Base-by-base conservation (phyloP, 2,888 invertebrate species). In the Apotomis betuletana region DNA sequence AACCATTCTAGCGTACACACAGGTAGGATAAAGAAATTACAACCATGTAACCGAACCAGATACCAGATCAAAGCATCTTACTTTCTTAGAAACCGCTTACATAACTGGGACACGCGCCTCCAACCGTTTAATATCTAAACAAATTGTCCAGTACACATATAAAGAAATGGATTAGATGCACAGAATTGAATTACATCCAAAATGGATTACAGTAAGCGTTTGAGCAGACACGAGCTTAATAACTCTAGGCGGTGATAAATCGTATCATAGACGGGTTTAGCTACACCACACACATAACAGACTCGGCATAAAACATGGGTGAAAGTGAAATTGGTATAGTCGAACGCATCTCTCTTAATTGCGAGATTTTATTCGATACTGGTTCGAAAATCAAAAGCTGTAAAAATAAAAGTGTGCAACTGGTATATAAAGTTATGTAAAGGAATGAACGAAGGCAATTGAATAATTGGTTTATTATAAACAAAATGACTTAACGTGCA, bases 271-370 rank as follows among this genome's bases (percentile, higher is more conserved):
- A 62, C 67, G 57, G 70, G 67, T 57, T 67, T 60, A 41, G 44
- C 52, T 36, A 12, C 49, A 63, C 58, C 27, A 67, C 52, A 49
- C 27, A 64, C 41, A 73, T 38, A 64, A 38, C 38, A 51, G 13
- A 49, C 51, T 38, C 27, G 6, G 44, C 13, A 15, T 27, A 62
- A 75, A 27, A 74, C 75, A 77, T 67, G 73, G 76, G 77, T 77
- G 80, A 81, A 80, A 81, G 80, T 80, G 76, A 79, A 79, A 78
- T 79, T 74, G 75, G 78, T 68, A 76, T 68, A 77, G 75, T 54
- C 13, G 55, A 52, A 55, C 67, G 51, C 57, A 71, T 67, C 57
- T 71, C 58, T 71, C 67, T 62, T 71, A 67, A 71, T 67, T 62
- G 70, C 59, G 54, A 65, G 54, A 70, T 60, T 59, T 70, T 65